Evolutionary conservation across 2,113 vertebrate species (phyloP).

Genomic region (Taxidea taxus): DNA sequence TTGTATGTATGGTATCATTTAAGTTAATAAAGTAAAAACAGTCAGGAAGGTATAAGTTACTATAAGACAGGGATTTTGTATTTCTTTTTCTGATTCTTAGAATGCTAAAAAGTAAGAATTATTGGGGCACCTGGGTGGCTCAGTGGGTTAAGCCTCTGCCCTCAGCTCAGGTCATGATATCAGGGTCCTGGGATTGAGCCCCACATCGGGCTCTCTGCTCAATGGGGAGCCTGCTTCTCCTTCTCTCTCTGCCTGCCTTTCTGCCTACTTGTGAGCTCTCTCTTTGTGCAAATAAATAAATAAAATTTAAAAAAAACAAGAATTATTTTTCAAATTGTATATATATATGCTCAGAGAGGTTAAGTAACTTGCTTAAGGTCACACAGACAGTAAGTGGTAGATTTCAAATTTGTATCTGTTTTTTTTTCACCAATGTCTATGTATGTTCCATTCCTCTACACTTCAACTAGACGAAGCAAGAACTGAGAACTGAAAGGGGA

Average conservation of each 20-base stretch:
- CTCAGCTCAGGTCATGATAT: too few species aligned
- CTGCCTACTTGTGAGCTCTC: too few species aligned
- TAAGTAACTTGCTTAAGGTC: background rate
- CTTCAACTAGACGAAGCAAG: too few species aligned
- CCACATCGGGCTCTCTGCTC: too few species aligned
- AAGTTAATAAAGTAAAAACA: background rate
- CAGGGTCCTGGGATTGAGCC: too few species aligned
- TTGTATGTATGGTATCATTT: background rate
- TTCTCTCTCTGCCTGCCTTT: too few species aligned
- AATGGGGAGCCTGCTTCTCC: too few species aligned
- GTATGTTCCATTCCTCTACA: background rate
- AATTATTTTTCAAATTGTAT: background rate
- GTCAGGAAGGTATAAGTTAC: background rate
- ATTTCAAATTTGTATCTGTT: background rate
- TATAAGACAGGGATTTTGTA: background rate
- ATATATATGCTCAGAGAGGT: background rate
- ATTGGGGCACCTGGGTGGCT: background rate
- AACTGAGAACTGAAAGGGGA: too few species aligned
- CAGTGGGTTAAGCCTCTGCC: too few species aligned
- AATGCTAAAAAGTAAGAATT: background rate
- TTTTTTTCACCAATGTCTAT: background rate
- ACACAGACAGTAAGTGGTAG: background rate
- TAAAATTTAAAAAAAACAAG: background rate
- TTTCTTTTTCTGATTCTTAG: background rate
- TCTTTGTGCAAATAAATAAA: too few species aligned